phyloP scores from a whole-genome alignment of 2,797 vertebrate genomes.

The Cyprinodon diabolis region DNA sequence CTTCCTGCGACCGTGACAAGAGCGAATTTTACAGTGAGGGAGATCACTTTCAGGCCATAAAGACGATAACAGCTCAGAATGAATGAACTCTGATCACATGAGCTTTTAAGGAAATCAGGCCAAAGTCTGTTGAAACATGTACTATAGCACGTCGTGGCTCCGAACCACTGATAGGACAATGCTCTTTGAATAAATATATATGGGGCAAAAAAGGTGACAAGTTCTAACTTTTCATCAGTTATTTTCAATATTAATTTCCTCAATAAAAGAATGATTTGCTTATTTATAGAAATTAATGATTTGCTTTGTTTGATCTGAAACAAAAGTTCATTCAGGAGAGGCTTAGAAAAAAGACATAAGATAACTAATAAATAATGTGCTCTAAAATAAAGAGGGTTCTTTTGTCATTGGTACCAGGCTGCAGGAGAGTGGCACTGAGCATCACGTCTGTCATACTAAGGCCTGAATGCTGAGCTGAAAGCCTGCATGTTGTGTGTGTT shows the following conservation, averaged over 20 bases:
- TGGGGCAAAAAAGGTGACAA: neutral
- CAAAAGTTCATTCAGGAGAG: neutral
- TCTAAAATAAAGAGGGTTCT: constrained; percentile 23
- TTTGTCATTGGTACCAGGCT: constrained; percentile 56
- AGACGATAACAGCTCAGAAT: constrained; percentile 48
- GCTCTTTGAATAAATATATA: neutral
- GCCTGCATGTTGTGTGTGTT: constrained; percentile 22
- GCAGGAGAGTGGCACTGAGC: constrained; percentile 62
- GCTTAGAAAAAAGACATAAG: neutral
- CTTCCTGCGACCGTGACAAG: neutral
- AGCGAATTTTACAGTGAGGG: constrained; percentile 26
- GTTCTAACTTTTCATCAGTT: neutral
- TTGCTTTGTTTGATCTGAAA: neutral
- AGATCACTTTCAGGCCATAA: constrained; percentile 53
- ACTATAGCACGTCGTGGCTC: constrained; percentile 4
- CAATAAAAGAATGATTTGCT: neutral
- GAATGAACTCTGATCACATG: constrained; percentile 55
- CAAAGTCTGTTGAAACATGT: constrained; percentile 52
- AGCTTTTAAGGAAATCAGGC: constrained; percentile 23
- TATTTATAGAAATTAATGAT: neutral
- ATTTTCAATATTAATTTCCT: neutral
- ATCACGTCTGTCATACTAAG: constrained; percentile 49
- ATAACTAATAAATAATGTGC: neutral
- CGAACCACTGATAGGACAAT: neutral
- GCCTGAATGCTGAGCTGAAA: constrained; percentile 28